Base-by-base conservation (phyloP, 2,888 invertebrate genomes). In the Tricholauxania praeusta region DNA sequence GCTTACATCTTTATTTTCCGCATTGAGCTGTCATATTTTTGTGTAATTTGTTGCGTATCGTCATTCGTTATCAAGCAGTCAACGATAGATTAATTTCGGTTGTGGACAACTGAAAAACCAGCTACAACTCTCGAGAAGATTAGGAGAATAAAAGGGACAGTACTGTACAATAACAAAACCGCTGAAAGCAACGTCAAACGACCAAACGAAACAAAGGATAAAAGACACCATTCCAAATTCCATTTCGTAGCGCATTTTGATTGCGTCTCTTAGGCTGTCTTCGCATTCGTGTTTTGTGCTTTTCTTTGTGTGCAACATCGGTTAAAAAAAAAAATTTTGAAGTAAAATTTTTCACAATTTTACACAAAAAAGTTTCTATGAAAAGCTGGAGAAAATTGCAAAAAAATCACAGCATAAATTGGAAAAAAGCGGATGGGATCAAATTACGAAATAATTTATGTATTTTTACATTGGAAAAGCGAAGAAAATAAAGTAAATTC, bases 301-400 rank as follows among this genome's bases (percentile, higher is more conserved):
- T 47, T 48, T 28, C 12, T 32, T 28, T 48, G 39, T 63, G 12
- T 63, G 63, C 28, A 47, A 32, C 48, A 52, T 52, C 14, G 22
- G 14, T 55, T 14, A 28, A 19, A 57, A 15, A 57, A 57, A 57
- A 28, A 22, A 57, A 17, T 19, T 57, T 57, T 7, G 1, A 39
- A 57, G 28, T 57, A 28, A 57, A 55, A 22, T 7, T 28, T 60
- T 60, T 12, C 59, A 60, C 59, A 60, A 59, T 60, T 60, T 60
- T 32, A 28, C 17, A 39, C 51, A 51, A 49, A 51, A 22, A 64
- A 64, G 4, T 14, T 49, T 64, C 64, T 64, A 51, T 64, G 64
- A 51, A 64, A 64, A 64, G 7, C 28, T 12, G 28, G 49, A 4
- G 15, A 17, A 51, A 64, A n/a, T 12, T 10, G 15, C 8, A 1